A percentile compares a stretch with the other conserved stretches of the same genome.
Conservation (phyloP, 2,888 invertebrate species). For the Cheilosia variabilis region DNA sequence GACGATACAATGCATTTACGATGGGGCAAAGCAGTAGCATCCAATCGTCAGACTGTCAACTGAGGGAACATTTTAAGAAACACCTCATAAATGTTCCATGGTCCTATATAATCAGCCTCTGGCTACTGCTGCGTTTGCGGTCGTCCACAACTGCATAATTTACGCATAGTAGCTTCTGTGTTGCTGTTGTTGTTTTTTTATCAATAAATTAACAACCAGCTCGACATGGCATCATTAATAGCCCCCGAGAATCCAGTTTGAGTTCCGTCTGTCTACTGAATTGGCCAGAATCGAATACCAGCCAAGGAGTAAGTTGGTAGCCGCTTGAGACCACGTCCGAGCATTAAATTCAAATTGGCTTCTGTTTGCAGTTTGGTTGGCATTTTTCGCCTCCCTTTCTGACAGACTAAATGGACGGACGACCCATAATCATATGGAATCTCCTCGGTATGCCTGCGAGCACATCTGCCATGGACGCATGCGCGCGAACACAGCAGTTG, state of each 20-base stretch:
- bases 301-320: conserved; percentile 62
- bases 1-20: conserved; percentile 11
- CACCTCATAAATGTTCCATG: conserved; percentile 66
- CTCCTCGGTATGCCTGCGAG: conserved; percentile 54
- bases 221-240: conserved; percentile 63
- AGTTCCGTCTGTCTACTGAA: conserved; percentile 54
- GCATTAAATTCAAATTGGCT: conserved; percentile 72
- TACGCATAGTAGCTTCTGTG: conserved; percentile 48
- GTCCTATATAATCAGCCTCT: conserved; percentile 42
- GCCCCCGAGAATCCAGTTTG: conserved; percentile 64
- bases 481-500: conserved; percentile 18
- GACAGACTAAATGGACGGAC: conserved; percentile 30
- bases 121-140: conserved; percentile 12
- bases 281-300: conserved; percentile 42
- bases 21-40: conserved; percentile 21
- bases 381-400: neutral
- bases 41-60: conserved; percentile 67
- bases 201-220: conserved; percentile 71
- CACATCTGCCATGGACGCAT: conserved; percentile 59
- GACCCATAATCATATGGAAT: conserved; percentile 67
- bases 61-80: conserved; percentile 64
- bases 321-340: conserved; percentile 54
- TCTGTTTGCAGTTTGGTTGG: conserved; percentile 49
- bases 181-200: conserved; percentile 11
- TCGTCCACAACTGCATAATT: conserved; percentile 46